phyloP scores from a whole-genome alignment of 2,113 vertebrate genomes.

The Eira barbara region DNA sequence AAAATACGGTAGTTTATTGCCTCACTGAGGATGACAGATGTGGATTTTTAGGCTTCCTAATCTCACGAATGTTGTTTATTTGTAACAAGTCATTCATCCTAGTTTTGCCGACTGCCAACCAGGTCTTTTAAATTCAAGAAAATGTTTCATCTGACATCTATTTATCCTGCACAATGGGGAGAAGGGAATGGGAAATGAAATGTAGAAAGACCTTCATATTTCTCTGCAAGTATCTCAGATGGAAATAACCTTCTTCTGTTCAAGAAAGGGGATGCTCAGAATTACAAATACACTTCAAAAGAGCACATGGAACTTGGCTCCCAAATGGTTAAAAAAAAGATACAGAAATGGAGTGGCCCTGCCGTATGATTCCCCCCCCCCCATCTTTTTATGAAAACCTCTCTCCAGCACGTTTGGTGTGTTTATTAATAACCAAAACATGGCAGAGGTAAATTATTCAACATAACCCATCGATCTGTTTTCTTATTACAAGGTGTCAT shows the following conservation, averaged over 20 bases:
- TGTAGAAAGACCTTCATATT: background rate
- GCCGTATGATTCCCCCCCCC: background rate
- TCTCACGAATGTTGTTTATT: background rate
- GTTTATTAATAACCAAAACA: background rate
- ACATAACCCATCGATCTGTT: background rate
- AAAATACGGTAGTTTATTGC: background rate
- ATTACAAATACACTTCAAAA: background rate
- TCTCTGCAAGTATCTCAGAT: background rate
- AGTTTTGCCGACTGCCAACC: background rate
- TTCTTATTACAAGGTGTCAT: background rate
- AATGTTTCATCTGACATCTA: background rate
- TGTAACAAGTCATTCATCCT: background rate
- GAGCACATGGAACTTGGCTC: background rate
- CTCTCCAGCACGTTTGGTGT: background rate
- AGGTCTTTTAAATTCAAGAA: background rate
- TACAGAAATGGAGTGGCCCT: background rate
- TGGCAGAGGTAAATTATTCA: background rate
- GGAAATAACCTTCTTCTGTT: background rate
- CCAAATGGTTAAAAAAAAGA: background rate
- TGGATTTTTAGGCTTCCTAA: background rate
- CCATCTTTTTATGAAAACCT: background rate
- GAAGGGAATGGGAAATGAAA: background rate
- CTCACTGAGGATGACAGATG: background rate
- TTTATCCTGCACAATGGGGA: background rate
- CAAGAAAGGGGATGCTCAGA: background rate